Evolutionary conservation across 2,113 vertebrate genomes (phyloP).

Genomic region (Fregetta grallaria): DNA sequence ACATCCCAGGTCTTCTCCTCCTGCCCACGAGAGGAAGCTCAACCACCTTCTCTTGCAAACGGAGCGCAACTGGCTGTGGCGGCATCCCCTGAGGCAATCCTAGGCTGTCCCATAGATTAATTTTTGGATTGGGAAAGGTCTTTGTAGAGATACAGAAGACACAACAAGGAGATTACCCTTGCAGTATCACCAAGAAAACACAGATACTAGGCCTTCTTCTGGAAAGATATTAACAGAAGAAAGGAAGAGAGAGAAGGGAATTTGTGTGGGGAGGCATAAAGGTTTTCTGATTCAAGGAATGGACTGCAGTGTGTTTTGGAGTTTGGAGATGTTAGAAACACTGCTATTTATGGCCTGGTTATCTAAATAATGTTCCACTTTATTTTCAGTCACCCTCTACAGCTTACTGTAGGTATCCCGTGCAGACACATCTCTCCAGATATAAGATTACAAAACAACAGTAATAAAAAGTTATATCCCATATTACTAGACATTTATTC

Average conservation of each 20-base stretch:
- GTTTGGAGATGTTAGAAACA: not conserved
- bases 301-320: not conserved
- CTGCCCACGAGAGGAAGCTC: not conserved
- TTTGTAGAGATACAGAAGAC: not conserved
- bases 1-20: not conserved
- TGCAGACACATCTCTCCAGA: not conserved
- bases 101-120: not conserved
- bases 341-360: not conserved
- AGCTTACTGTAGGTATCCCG: not conserved
- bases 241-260: not conserved
- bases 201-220: not conserved
- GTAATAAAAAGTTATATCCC: not conserved
- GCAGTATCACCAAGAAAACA: not conserved
- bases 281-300: not conserved
- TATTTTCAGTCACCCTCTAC: not conserved
- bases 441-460: not conserved
- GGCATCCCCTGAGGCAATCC: not conserved
- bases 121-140: not conserved
- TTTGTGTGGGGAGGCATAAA: fast-evolving
- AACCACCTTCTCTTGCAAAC: not conserved
- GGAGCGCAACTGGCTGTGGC: not conserved
- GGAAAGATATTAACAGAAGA: not conserved
- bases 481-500: not conserved
- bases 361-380: not conserved
- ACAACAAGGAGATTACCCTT: not conserved